A percentile compares a stretch with the other conserved stretches of the same genome.
Conservation (phyloP, 2,888 invertebrate species). For the Trissonchulus latispiculum region DNA sequence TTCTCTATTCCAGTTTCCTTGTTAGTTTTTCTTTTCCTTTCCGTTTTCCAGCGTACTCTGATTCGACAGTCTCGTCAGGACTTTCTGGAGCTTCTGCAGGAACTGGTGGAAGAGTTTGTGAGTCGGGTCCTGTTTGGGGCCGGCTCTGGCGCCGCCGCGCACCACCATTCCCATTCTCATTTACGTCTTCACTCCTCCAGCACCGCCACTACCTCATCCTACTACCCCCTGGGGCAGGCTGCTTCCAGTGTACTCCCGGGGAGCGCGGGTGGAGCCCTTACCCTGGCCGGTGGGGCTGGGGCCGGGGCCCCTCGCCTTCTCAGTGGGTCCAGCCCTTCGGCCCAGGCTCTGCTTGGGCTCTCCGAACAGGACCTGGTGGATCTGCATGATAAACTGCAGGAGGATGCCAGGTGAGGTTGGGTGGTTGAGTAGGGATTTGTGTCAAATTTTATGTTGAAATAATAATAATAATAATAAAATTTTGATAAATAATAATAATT, state of each 20-base stretch:
- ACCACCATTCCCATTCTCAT: too few relatives aligned
- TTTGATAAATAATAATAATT: too few relatives aligned
- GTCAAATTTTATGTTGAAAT: too few relatives aligned
- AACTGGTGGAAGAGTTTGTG: conserved; percentile 61
- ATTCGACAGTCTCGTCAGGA: conserved; percentile 1
- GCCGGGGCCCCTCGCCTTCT: not conserved
- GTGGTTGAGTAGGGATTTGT: too few relatives aligned
- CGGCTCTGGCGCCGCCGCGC: not conserved
- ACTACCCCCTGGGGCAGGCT: too few relatives aligned
- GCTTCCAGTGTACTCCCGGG: not conserved
- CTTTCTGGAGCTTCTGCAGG: conserved; percentile 67
- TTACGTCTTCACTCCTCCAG: too few relatives aligned
- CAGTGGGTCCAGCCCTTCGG: not conserved
- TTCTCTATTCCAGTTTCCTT: too few relatives aligned
- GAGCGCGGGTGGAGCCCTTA: too few relatives aligned
- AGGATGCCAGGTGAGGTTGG: conserved; percentile 65
- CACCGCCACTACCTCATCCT: too few relatives aligned
- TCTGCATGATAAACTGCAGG: conserved; percentile 78
- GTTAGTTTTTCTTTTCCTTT: too few relatives aligned
- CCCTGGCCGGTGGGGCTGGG: not conserved
- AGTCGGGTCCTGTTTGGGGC: not conserved
- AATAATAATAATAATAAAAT: too few relatives aligned
- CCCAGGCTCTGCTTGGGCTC: not conserved
- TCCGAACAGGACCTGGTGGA: conserved; percentile 70
- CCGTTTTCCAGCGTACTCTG: conserved; percentile 18